phyloP scores from a whole-genome alignment of 2,113 vertebrate genomes.

The Halcyon malimbica region DNA sequence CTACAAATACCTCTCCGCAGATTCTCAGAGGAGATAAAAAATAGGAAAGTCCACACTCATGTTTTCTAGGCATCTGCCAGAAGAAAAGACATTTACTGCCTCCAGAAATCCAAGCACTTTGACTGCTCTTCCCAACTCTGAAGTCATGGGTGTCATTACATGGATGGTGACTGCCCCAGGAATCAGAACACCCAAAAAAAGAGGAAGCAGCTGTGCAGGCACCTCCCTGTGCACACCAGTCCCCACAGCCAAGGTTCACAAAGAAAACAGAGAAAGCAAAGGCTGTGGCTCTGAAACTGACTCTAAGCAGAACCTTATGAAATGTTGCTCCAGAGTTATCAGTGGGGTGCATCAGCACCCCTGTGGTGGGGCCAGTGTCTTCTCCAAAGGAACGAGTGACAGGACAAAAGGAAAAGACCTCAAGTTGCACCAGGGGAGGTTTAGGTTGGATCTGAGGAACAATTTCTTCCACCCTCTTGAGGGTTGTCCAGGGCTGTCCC shows the following conservation, averaged over 20 bases:
- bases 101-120: background rate
- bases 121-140: background rate
- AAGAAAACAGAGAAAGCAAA: background rate
- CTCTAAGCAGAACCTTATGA: background rate
- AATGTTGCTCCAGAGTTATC: background rate
- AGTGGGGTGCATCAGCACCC: rapidly evolving
- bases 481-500: background rate
- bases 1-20: background rate
- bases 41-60: background rate
- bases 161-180: background rate
- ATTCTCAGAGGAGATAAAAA: background rate
- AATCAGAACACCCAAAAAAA: rapidly evolving
- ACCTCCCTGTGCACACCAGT: too few relatives aligned
- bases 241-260: background rate
- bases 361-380: background rate
- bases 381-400: background rate
- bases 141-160: rapidly evolving
- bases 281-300: rapidly evolving
- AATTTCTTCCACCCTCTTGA: background rate
- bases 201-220: background rate
- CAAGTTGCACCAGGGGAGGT: background rate
- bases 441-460: background rate
- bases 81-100: background rate
- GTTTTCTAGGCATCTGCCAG: background rate
- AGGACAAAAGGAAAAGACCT: background rate